These are phyloP conservation scores for Benthosema pterotum DNA, from an alignment of 2,797 vertebrate genomes.

Conservation along the genomic window DNA sequence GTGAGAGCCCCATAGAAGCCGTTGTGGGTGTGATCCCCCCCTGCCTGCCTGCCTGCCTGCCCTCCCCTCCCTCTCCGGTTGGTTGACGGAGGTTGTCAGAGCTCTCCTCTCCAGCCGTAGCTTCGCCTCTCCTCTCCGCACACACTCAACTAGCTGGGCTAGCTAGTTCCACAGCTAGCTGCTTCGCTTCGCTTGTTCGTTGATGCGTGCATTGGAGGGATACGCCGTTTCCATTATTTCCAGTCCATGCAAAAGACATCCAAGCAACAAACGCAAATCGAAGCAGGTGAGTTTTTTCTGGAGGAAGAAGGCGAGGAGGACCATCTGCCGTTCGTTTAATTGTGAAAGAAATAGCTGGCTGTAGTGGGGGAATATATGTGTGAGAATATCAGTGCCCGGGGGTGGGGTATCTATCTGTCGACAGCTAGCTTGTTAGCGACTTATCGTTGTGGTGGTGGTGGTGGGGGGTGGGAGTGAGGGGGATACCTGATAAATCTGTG, in stretches of 20 bases:
- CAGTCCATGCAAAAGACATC: slow-evolving; percentile 84
- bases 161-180: slow-evolving; percentile 81
- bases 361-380: slow-evolving; percentile 40
- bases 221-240: slow-evolving; percentile 71
- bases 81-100: slow-evolving; percentile 68
- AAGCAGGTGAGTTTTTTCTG: slow-evolving; percentile 76
- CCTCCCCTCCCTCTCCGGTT: slow-evolving; percentile 58
- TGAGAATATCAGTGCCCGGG: slow-evolving; percentile 61
- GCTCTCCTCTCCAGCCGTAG: slow-evolving; percentile 71
- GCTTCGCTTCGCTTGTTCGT: slow-evolving; percentile 74
- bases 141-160: slow-evolving; percentile 74
- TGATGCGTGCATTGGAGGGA: slow-evolving; percentile 81
- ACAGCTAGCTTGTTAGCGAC: slow-evolving; percentile 47
- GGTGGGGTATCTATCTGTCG: slow-evolving; percentile 72
- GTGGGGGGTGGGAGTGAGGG: no score
- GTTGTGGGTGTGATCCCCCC: slow-evolving; percentile 71
- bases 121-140: no score
- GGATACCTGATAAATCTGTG: no score
- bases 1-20: slow-evolving; percentile 16
- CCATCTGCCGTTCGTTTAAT: background rate
- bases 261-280: slow-evolving; percentile 71
- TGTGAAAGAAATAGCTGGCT: slow-evolving; percentile 5
- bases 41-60: no score
- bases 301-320: background rate
- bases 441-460: slow-evolving; percentile 49